Conservation (phyloP, 2,113 vertebrate species). For the Paedocypris sp. region DNA sequence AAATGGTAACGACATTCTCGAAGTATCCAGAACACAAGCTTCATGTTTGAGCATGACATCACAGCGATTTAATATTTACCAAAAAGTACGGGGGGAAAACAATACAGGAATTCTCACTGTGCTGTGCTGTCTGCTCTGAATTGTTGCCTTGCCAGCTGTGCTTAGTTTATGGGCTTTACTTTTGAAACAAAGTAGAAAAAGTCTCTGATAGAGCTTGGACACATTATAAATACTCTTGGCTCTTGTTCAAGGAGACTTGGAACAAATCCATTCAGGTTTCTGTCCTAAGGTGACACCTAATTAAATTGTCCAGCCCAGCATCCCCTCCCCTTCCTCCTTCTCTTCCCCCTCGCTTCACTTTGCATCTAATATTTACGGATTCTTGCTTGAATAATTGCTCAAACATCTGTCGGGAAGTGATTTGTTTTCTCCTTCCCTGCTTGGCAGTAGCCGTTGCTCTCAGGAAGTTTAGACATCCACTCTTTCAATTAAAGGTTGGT, state of each 20-base stretch:
- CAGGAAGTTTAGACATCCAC: slow-evolving; percentile 50
- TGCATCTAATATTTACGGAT: slow-evolving; percentile 50
- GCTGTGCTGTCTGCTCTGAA: slow-evolving; percentile 25
- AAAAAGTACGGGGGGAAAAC: no score
- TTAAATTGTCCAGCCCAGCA: slow-evolving; percentile 57
- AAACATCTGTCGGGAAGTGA: slow-evolving; percentile 51
- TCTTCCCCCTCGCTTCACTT: slow-evolving; percentile 26
- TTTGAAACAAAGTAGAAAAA: slow-evolving; percentile 52
- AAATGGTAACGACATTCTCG: no score
- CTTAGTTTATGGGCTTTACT: slow-evolving; percentile 51
- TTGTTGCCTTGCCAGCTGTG: slow-evolving; percentile 23
- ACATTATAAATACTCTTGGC: slow-evolving; percentile 58
- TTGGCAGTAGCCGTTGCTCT: slow-evolving; percentile 30
- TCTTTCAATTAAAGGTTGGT: slow-evolving; percentile 56
- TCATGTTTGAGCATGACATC: no score
- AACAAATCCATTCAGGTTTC: slow-evolving; percentile 54
- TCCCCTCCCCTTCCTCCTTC: slow-evolving; percentile 12
- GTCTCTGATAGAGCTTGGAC: slow-evolving; percentile 50
- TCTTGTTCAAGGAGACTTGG: slow-evolving; percentile 65
- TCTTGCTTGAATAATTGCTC: slow-evolving; percentile 50
- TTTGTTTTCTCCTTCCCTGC: slow-evolving; percentile 46
- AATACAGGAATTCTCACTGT: slow-evolving; percentile 2
- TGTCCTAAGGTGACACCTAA: slow-evolving; percentile 64
- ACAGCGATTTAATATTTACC: no score
- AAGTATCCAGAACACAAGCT: no score